phyloP scores from a whole-genome alignment of 2,113 vertebrate genomes.

The Pandion haliaetus region DNA sequence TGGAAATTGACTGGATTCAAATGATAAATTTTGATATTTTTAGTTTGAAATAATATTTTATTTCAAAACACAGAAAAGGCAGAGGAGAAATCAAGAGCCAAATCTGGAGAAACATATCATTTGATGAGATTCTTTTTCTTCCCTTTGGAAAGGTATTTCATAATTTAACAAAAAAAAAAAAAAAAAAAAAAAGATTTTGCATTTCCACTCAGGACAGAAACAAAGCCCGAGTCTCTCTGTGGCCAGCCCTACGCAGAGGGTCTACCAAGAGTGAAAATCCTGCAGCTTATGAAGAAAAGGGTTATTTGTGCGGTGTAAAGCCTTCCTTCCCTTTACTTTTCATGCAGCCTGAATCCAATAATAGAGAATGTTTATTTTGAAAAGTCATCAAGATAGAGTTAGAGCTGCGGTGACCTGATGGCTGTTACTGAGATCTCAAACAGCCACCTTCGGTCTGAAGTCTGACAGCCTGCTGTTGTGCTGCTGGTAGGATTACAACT shows the following conservation, averaged over 20 bases:
- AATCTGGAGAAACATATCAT: neutral
- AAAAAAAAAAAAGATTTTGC: neutral
- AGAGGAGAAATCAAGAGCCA: neutral
- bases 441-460: neutral
- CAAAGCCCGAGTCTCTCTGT: neutral
- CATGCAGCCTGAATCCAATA: neutral
- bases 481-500: neutral
- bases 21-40: constrained; percentile 36
- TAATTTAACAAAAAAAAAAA: neutral
- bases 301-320: neutral
- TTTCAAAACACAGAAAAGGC: neutral
- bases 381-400: neutral
- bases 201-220: neutral
- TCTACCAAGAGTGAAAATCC: neutral
- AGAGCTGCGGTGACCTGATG: neutral
- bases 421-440: neutral
- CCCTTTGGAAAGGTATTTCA: neutral
- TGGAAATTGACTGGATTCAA: neutral
- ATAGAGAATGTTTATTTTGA: neutral
- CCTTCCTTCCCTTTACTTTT: neutral
- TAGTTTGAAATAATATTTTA: neutral
- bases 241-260: neutral
- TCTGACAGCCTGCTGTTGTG: neutral
- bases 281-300: neutral
- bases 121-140: neutral